Conservation (phyloP, 1,140 invertebrate genomes). For the Antheraea mylitta region DNA sequence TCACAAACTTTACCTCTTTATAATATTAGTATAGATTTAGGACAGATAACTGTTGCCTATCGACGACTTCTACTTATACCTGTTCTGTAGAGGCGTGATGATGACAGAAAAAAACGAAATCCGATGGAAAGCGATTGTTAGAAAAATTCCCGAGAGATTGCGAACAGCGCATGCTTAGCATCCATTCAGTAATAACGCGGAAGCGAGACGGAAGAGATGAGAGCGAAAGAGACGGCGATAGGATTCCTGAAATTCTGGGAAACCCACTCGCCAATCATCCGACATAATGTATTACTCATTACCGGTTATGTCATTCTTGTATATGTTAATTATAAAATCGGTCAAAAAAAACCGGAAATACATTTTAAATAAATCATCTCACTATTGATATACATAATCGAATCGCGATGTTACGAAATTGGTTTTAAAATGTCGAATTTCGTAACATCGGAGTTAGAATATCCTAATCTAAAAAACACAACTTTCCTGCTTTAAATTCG, state of each 20-base stretch:
- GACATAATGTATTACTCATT: constrained; percentile 20
- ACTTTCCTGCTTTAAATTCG: no score
- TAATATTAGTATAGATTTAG: no score
- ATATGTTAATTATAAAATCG: not conserved
- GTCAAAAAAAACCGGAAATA: not conserved
- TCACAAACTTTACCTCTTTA: no score
- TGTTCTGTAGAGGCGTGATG: no score
- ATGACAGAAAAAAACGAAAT: not conserved
- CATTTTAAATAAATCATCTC: no score
- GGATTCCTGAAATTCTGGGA: constrained; percentile 34
- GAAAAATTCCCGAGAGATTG: not conserved
- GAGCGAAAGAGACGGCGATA: constrained; percentile 21
- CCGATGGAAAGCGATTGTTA: not conserved
- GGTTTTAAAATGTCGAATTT: no score
- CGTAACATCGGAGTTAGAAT: not conserved
- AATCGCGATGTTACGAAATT: no score
- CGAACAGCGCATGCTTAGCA: constrained; percentile 29
- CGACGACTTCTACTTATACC: no score
- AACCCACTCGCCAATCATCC: constrained; percentile 21
- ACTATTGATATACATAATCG: no score
- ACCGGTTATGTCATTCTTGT: constrained; percentile 23
- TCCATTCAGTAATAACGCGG: constrained; percentile 35
- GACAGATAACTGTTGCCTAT: no score
- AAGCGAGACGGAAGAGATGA: constrained; percentile 21
- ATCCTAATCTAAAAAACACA: not conserved